A percentile compares a stretch with the other conserved stretches of the same genome.
Conservation (phyloP, 2,888 invertebrate species). For the Bruchidius siliquastri region DNA sequence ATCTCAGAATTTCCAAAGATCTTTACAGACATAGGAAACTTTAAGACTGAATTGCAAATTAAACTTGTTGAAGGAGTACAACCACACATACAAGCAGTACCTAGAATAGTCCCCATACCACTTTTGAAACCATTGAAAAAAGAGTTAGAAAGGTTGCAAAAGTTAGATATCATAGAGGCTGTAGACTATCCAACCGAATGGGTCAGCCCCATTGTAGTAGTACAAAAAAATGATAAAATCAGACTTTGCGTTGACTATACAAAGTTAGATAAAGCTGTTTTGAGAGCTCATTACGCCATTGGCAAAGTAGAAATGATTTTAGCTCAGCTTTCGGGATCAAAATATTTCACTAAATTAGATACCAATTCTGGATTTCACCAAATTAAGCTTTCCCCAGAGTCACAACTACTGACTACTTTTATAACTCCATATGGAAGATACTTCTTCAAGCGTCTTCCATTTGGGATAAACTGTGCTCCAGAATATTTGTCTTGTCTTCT, state of each 20-base stretch:
- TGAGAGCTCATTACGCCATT: conserved; percentile 25
- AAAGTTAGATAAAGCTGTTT: conserved; percentile 18
- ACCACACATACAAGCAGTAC: conserved; percentile 17
- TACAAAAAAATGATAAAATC: conserved; percentile 14
- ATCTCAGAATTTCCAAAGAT: conserved; percentile 9
- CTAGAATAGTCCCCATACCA: conserved; percentile 19
- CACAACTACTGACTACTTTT: conserved; percentile 16
- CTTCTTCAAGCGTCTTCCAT: conserved; percentile 14
- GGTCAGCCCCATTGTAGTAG: conserved; percentile 19
- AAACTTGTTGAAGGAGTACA: conserved; percentile 9
- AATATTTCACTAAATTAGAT: conserved; percentile 20
- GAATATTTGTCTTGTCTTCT: conserved; percentile 15
- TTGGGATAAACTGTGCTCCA: conserved; percentile 18
- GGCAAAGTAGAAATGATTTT: conserved; percentile 28
- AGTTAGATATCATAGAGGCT: conserved; percentile 18
- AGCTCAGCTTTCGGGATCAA: conserved; percentile 22
- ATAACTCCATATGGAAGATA: conserved; percentile 20
- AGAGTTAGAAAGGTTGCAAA: conserved; percentile 15
- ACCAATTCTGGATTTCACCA: conserved; percentile 17
- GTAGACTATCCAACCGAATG: conserved; percentile 14
- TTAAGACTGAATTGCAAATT: conserved; percentile 14
- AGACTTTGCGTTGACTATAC: conserved; percentile 22
- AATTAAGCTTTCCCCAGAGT: conserved; percentile 13
- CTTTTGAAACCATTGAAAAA: conserved; percentile 18
- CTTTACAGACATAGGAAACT: conserved; percentile 12